Conservation (phyloP, 2,113 vertebrate genomes). For the Pluvialis apricaria region DNA sequence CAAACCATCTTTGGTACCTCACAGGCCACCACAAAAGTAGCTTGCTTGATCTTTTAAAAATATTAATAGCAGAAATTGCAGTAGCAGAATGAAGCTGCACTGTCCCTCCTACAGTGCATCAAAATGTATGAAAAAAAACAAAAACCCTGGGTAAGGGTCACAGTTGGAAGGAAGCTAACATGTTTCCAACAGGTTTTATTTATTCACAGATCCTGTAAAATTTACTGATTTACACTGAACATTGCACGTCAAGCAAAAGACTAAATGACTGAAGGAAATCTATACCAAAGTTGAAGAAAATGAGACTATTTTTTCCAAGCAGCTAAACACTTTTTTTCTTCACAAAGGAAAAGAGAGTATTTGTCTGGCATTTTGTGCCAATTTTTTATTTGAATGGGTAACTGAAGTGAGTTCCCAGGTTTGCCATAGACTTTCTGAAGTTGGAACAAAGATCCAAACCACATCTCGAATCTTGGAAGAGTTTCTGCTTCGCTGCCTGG, state of each 20-base stretch:
- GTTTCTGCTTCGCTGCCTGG: not conserved
- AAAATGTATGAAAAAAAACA: not conserved
- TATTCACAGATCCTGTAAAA: not conserved
- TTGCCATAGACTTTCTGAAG: not conserved
- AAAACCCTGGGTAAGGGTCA: not conserved
- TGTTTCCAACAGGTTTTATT: not conserved
- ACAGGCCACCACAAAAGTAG: not conserved
- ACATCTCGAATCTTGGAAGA: not conserved
- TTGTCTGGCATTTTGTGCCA: not conserved
- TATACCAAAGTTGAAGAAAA: not conserved
- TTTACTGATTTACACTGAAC: not conserved
- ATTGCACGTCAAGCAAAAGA: not conserved
- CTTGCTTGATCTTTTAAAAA: not conserved
- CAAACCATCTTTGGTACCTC: not conserved
- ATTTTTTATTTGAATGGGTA: not conserved
- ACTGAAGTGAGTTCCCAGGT: not conserved
- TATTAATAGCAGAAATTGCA: not conserved
- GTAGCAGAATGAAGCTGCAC: not conserved
- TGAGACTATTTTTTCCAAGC: fast-evolving
- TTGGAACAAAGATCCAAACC: constrained; percentile 4
- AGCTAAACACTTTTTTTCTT: not conserved
- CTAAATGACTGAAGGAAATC: not conserved
- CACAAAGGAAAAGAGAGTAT: not conserved
- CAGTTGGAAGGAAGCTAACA: not conserved
- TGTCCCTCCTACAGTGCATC: not conserved